Evolutionary conservation across 2,113 vertebrate species (phyloP), one percentile per base, ranked within the genome.

Genomic region (Verasper variegatus): DNA sequence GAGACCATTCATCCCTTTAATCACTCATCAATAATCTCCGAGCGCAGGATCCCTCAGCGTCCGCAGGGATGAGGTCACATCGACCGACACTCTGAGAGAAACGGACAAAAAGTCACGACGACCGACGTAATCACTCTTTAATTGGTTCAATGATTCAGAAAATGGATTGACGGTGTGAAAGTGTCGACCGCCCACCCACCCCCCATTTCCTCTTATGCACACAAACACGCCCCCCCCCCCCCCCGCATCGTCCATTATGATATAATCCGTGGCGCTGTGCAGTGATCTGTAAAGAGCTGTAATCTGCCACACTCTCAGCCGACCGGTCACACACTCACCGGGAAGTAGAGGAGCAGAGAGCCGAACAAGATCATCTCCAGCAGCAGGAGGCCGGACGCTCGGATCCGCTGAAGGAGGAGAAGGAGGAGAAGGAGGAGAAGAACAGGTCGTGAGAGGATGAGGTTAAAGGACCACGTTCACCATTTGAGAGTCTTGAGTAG

Each of bases 301-400:
- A 90, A 89, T 89, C 83, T 79, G 66, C 57, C 59, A 71, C 52
- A 35, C 58, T 64, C 74, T 60, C 57, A 8, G 35, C 35, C 40
- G 37, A 47, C 54, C 18, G 9, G 11, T 21, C 71, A 57, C 5
- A 76, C 67, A 96, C 97, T 98, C 91, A 99, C 97, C 0, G 98
- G 97, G 86, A 99, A 99, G 93, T 98, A 99, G 76, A 99, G 97
- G 8, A 99, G 95, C 79, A 99, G 93, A 18, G 97, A 97, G 14
- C 98, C 97, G n/a, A 97, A 97, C 74, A 99, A 93, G 85, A 99
- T 96, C 1, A 89, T 94, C 93, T 99, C 97, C 90, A 99, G 93
- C 64, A 99, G 95, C 77, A 98, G 27, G 17, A 98, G 92, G 17
- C 98, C 97, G 0, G 97, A 98, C 0, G 97, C 94, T 15, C 95